These are phyloP conservation scores for Excalfactoria chinensis DNA, from an alignment of 2,113 vertebrate species.

Conservation along the genomic window DNA sequence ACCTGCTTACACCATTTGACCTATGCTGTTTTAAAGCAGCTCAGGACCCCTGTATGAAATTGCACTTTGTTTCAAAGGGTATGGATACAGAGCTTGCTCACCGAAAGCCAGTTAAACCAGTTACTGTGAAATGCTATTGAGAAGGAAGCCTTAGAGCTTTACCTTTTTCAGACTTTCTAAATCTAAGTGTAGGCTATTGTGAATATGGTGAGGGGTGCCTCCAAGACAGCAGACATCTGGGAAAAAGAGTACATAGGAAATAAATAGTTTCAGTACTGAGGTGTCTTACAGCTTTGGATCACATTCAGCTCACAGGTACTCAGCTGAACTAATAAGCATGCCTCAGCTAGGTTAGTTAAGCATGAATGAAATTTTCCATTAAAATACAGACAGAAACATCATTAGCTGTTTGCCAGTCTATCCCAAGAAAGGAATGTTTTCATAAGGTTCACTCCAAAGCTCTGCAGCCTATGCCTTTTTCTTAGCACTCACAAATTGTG, in stretches of 20 bases:
- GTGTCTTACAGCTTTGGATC: background rate
- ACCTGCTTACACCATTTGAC: background rate
- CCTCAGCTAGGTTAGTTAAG: background rate
- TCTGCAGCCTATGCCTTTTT: background rate
- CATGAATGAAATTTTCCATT: background rate
- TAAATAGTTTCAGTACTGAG: background rate
- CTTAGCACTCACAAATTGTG: background rate
- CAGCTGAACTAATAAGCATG: background rate
- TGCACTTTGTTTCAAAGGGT: background rate
- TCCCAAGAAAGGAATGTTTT: background rate
- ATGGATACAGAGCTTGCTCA: background rate
- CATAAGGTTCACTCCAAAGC: background rate
- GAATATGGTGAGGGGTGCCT: background rate
- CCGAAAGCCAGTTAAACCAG: background rate
- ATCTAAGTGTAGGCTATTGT: background rate
- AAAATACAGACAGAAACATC: background rate
- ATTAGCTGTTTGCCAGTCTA: background rate
- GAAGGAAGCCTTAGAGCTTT: background rate
- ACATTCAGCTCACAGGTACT: background rate
- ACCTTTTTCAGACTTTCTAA: background rate
- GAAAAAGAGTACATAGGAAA: background rate
- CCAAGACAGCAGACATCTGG: background rate
- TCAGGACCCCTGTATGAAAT: background rate
- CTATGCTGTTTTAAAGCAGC: background rate
- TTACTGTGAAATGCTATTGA: background rate